Evolutionary conservation across 1,140 invertebrate species (phyloP).

Genomic region (Oryctes rhinoceros): DNA sequence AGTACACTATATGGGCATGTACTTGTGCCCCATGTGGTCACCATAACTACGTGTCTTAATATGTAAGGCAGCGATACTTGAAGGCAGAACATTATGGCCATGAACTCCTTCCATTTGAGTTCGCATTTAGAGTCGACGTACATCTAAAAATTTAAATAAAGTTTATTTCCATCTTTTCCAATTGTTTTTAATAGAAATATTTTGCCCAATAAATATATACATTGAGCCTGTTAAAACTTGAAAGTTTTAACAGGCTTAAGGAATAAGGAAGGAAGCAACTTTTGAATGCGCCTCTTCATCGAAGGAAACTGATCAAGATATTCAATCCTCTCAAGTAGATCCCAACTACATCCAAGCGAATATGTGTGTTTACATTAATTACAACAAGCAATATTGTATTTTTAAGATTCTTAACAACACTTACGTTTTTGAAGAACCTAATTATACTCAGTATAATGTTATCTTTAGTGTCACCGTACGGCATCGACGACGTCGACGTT

Average conservation of each 20-base stretch:
- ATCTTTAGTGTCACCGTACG: background rate
- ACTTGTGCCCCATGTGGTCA: background rate
- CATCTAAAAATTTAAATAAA: background rate
- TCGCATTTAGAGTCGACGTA: background rate
- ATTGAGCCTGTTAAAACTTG: too few relatives aligned
- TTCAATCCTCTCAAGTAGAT: too few relatives aligned
- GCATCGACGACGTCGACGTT: background rate
- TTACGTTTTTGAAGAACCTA: slow-evolving; percentile 7
- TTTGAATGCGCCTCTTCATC: too few relatives aligned
- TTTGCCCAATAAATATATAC: too few relatives aligned
- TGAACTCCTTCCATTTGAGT: background rate
- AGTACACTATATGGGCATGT: background rate
- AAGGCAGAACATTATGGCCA: background rate
- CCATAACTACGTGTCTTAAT: background rate
- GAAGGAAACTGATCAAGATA: too few relatives aligned
- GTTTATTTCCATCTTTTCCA: too few relatives aligned
- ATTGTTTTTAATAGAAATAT: too few relatives aligned
- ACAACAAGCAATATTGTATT: background rate
- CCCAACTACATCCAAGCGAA: too few relatives aligned
- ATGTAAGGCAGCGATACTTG: background rate
- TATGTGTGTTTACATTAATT: too few relatives aligned
- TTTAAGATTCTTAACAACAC: background rate
- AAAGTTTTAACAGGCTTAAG: too few relatives aligned
- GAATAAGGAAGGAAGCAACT: too few relatives aligned
- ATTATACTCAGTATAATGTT: background rate